phyloP scores from a whole-genome alignment of 2,113 vertebrate genomes.

The Neolamprologus kungweensis region DNA sequence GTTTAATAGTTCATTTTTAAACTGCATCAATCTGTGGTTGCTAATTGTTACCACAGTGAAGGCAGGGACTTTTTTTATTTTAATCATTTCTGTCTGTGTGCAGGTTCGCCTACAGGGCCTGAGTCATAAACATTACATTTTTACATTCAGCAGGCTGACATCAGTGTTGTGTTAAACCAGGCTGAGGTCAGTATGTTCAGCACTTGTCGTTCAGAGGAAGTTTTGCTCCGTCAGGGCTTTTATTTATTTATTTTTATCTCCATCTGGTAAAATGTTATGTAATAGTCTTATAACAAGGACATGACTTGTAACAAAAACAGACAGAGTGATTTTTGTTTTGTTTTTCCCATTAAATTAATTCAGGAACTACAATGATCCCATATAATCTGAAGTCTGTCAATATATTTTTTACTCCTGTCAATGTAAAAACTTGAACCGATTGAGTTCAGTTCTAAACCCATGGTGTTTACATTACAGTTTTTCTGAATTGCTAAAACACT shows the following conservation, averaged over 20 bases:
- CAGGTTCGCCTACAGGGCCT: not conserved
- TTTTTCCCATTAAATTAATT: not conserved
- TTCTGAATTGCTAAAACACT: not conserved
- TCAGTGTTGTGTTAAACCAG: not conserved
- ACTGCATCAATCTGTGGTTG: not conserved
- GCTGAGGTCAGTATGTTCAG: not conserved
- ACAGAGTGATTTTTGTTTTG: not conserved
- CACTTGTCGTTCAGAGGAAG: not conserved
- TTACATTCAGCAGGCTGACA: not conserved
- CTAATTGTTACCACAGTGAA: not conserved
- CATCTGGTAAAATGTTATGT: not conserved
- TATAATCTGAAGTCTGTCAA: not conserved
- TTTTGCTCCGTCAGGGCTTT: not conserved
- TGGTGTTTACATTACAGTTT: not conserved
- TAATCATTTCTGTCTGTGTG: not conserved
- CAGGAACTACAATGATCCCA: not conserved
- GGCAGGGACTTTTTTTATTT: not conserved
- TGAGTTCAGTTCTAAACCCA: not conserved
- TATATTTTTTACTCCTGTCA: not conserved
- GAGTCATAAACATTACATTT: not conserved
- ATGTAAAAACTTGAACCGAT: not conserved
- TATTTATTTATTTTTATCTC: not conserved
- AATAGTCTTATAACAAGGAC: not conserved
- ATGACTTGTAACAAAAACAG: not conserved
- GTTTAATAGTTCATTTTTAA: not conserved